These are phyloP conservation scores for Neocloeon triangulifer DNA, from an alignment of 1,140 invertebrate species.

Conservation along the genomic window DNA sequence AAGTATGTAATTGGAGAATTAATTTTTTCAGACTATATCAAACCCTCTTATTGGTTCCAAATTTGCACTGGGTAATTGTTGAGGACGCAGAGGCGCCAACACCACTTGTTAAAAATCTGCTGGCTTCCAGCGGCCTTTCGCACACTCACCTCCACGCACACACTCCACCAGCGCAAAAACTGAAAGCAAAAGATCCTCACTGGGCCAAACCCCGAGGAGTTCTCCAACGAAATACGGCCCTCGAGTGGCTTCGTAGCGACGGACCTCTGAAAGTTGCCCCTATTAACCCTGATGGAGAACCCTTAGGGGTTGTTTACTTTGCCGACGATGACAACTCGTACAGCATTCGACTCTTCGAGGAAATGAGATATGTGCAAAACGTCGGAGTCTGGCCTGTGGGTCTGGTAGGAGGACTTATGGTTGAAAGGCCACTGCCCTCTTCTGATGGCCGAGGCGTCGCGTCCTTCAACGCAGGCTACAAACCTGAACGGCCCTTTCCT, in stretches of 20 bases:
- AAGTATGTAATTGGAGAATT: constrained; percentile 4
- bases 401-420: constrained; percentile 67
- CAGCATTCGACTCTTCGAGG: constrained; percentile 66
- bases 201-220: constrained; percentile 89
- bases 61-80: constrained; percentile 89
- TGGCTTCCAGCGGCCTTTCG: constrained; percentile 41
- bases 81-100: constrained; percentile 67
- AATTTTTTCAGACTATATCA: constrained; percentile 46
- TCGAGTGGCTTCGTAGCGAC: constrained; percentile 67
- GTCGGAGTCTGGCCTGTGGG: constrained; percentile 97
- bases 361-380: constrained; percentile 64
- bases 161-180: constrained; percentile 45
- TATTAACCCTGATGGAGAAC: too few relatives aligned
- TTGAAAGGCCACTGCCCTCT: constrained; percentile 53
- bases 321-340: constrained; percentile 98
- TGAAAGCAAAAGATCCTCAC: constrained; percentile 39
- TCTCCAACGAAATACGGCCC: constrained; percentile 72
- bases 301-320: constrained; percentile 78
- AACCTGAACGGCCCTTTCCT: constrained; percentile 74
- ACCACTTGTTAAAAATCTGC: constrained; percentile 53
- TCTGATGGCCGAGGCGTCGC: constrained; percentile 43
- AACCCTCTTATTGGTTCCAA: constrained; percentile 65
- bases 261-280: constrained; percentile 10
- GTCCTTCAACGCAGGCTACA: constrained; percentile 68
- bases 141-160: constrained; percentile 57